Evolutionary conservation across 2,113 vertebrate genomes (phyloP), one percentile per base, ranked within the genome.

Genomic region (Notiomystis cincta): DNA sequence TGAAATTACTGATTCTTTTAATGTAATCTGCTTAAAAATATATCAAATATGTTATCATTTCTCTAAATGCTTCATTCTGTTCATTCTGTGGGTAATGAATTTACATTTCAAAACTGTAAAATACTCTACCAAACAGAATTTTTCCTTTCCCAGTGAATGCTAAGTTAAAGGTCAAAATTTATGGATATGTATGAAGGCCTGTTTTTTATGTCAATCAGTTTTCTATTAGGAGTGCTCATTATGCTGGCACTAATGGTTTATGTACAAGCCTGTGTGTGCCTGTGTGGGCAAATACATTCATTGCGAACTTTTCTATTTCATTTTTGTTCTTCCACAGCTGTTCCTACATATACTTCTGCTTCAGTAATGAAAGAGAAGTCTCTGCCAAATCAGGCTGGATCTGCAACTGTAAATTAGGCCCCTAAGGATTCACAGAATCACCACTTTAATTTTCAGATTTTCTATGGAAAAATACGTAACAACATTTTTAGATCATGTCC

Each of bases 381-480:
- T 23, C 58, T 89, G 88, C 94, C 95, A 96, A 94, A 37, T 50
- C 51, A 50, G 48, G 53, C 70, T 87, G 35, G 57, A 60, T 89
- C 33, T 91, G 67, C 72, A 90, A 90, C 42, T 58, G 54, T 78
- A 97, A 93, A 91, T 96, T 82, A 88, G 33, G 70, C 82, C 90
- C 66, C 93, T 44, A 90, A 91, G 82, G 94, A 91, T 81, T 82
- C 79, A 78, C 31, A 87, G 82, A 97, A 86, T 92, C 25, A 67
- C 84, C n/a, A 37, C 44, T 92, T 93, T 86, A 91, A 91, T 94
- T 96, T 93, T 81, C 69, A 79, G 42, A 70, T 51, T 94, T 83
- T 73, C 71, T 56, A 13, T 2, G 15, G 51, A 87, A 96, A 71
- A 15, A 40, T 35, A 81, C 2, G 6, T 38, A 79, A 64, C 69